Conservation (phyloP, 2,113 vertebrate genomes). For the Brachionichthys hirsutus region DNA sequence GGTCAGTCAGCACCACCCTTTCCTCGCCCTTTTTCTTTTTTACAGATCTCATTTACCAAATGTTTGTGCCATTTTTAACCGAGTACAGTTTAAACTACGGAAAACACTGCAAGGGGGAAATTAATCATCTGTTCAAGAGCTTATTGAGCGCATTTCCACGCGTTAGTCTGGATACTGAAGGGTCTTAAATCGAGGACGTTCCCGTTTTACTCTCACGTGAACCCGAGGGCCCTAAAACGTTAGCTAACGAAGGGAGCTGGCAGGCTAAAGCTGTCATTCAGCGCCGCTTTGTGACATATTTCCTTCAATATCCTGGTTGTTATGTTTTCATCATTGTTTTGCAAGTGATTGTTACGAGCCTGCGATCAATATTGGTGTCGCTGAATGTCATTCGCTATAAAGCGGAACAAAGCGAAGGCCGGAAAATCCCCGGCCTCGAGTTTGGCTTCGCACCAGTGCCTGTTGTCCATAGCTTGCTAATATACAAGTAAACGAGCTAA, state of each 20-base stretch:
- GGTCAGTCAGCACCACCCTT: conserved; percentile 36
- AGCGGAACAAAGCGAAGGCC: conserved; percentile 68
- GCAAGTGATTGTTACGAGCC: not conserved
- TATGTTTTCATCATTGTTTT: not conserved
- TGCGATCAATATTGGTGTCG: not conserved
- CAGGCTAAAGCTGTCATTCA: conserved; percentile 6
- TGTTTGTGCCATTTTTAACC: not conserved
- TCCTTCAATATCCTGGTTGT: not conserved
- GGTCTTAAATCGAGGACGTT: not conserved
- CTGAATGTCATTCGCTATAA: not conserved
- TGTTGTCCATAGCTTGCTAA: conserved; percentile 23
- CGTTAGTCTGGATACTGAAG: not conserved
- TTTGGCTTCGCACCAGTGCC: conserved; percentile 47
- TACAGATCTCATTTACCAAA: not conserved
- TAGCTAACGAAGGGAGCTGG: conserved; percentile 5
- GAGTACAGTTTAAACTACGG: not conserved
- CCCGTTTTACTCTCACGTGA: conserved; percentile 26
- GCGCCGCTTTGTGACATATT: not conserved
- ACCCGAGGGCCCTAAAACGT: conserved; percentile 38
- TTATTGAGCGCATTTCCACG: not conserved
- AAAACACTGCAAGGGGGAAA: not conserved
- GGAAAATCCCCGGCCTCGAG: conserved; percentile 65
- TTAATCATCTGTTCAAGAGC: not conserved
- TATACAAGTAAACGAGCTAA: conserved; percentile 2
- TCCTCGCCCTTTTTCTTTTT: not conserved